Conservation (phyloP, 2,797 vertebrate species). For the Vipera latastei region DNA sequence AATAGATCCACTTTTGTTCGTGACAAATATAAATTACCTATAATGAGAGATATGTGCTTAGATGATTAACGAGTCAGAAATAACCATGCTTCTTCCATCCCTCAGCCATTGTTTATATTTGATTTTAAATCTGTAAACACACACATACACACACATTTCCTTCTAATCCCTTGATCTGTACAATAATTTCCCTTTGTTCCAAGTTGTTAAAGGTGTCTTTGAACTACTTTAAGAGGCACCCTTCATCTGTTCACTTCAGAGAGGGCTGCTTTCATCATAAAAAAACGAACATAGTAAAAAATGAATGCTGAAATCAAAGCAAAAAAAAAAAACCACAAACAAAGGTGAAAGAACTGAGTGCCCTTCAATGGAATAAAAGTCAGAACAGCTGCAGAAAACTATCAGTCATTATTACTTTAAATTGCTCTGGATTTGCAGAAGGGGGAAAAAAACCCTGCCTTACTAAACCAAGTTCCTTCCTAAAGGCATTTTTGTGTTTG, state of each 20-base stretch:
- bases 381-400: constrained; percentile 55
- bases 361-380: constrained; percentile 55
- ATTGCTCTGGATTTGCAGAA: constrained; percentile 63
- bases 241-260: constrained; percentile 68
- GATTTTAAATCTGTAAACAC: constrained; percentile 73
- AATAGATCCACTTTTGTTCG: constrained; percentile 46
- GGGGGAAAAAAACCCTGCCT: constrained; percentile 28
- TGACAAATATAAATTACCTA: constrained; percentile 59
- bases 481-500: constrained; percentile 55
- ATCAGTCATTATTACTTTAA: constrained; percentile 67
- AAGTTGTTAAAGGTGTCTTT: constrained; percentile 68
- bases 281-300: constrained; percentile 70
- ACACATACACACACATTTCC: constrained; percentile 40
- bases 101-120: constrained; percentile 74
- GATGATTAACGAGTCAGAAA: constrained; percentile 69
- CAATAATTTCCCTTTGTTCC: constrained; percentile 74
- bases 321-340: constrained; percentile 56
- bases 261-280: constrained; percentile 66
- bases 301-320: constrained; percentile 69
- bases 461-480: constrained; percentile 44
- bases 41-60: constrained; percentile 64
- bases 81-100: constrained; percentile 57
- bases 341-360: constrained; percentile 64
- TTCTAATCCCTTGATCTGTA: constrained; percentile 70
- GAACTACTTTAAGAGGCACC: constrained; percentile 60